Evolutionary conservation across 2,888 invertebrate genomes (phyloP).

Genomic region (Conops quadrifasciatus): DNA sequence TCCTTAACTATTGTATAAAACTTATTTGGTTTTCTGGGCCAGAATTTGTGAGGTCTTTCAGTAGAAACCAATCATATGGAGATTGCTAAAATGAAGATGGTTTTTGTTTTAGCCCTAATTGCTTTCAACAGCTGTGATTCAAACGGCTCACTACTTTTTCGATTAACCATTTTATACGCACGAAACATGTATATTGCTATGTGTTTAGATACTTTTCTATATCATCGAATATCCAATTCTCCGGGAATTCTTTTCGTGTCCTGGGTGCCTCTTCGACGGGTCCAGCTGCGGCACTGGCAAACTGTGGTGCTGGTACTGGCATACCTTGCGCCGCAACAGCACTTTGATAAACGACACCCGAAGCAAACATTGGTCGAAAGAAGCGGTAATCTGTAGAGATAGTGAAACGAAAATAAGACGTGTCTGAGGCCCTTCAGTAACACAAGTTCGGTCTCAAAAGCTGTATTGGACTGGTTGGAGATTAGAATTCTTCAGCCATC

Average conservation of each 20-base stretch:
- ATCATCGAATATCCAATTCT: constrained; percentile 45
- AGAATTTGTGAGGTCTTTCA: background rate
- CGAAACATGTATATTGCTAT: no score
- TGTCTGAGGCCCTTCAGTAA: no score
- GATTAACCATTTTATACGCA: no score
- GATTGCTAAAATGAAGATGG: no score
- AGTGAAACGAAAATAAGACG: background rate
- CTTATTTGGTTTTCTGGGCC: background rate
- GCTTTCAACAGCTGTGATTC: no score
- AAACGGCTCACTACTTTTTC: no score
- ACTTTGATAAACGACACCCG: background rate
- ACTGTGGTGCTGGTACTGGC: background rate
- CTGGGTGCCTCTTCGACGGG: constrained; percentile 22
- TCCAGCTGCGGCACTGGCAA: background rate
- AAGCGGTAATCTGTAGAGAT: background rate
- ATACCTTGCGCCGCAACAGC: background rate
- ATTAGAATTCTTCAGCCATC: no score
- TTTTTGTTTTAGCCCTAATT: no score
- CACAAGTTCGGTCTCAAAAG: no score
- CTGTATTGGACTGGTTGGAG: no score
- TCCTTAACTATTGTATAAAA: no score
- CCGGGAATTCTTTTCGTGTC: constrained; percentile 49
- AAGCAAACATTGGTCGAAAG: background rate
- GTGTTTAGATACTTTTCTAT: constrained; percentile 32
- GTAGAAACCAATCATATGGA: no score